Base-by-base conservation (phyloP, 2,888 invertebrate species). In the Pyrrhia umbra region DNA sequence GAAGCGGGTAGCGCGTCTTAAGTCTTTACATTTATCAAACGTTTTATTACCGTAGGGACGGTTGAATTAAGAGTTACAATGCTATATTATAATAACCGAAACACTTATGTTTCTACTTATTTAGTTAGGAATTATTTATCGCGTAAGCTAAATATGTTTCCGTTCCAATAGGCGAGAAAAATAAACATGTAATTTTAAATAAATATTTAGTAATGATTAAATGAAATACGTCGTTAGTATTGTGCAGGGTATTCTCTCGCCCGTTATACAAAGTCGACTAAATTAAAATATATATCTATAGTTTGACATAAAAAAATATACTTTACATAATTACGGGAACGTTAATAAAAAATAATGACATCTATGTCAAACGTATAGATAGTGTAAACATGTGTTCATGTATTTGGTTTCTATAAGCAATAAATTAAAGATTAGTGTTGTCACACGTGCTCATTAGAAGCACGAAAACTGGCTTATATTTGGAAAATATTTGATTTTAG, bases 331-430 rank as follows among this genome's bases (percentile, higher is more conserved):
- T 72, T 62, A 61, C 46, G 54, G 52, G 58, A 66, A 43, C 37
- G 18, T 43, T 52, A 39, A 30, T 45, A 42, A 61, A 30, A 66
- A 43, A 64, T 56, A 61, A 67, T 47, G 18, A 49, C 50, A 60
- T 68, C 30, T 74, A 79, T 78, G 74, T 81, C 77, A 83, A 81
- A 83, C 80, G 62, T 60, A 75, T 68, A 79, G 68, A 58, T 10
- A 67, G 71, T 73, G 73, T 46, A 65, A 72, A 80, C 54, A 81
- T 63, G 82, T 81, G 80, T 65, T 59, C 71, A 80, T 81, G 81
- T 84, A 85, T 87, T 87, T 87, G 86, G 86, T 84, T 80, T 83
- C 73, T 68, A 79, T 75, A 85, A 81, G 82, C 47, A 84, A 87
- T 85, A 85, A 82, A 82, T 85, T 81, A 84, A 79, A 73, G 20